These are phyloP conservation scores for Jordanella pulchra DNA, from an alignment of 2,797 vertebrate species.

Conservation along the genomic window DNA sequence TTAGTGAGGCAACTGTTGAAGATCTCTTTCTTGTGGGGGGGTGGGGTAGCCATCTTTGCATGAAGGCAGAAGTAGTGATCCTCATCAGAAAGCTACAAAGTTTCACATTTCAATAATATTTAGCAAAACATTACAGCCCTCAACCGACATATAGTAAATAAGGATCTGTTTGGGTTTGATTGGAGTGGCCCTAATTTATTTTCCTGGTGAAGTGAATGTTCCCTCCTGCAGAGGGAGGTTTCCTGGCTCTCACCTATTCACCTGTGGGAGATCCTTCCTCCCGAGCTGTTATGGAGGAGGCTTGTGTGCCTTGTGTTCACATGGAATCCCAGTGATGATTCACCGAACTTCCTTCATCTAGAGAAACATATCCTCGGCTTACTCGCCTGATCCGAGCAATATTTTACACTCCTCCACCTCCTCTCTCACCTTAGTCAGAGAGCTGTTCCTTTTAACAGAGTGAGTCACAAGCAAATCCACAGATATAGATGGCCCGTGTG, in stretches of 20 bases:
- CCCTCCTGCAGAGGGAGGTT: conserved; percentile 45
- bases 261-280: conserved; percentile 63
- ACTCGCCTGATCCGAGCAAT: conserved; percentile 39
- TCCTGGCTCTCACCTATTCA: conserved; percentile 47
- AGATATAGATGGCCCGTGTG: conserved; percentile 71
- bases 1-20: background rate
- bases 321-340: conserved; percentile 71
- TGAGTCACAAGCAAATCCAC: conserved; percentile 70
- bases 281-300: conserved; percentile 42
- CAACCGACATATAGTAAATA: conserved; percentile 17
- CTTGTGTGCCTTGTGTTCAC: conserved; percentile 34
- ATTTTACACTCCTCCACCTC: conserved; percentile 68
- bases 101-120: conserved; percentile 22
- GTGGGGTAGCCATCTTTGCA: conserved; percentile 16
- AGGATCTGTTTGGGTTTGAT: conserved; percentile 11
- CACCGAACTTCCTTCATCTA: conserved; percentile 50
- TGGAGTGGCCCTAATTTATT: conserved; percentile 13
- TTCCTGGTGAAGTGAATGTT: conserved; percentile 14
- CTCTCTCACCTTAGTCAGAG: conserved; percentile 61
- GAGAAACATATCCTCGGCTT: conserved; percentile 47
- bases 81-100: conserved; percentile 10
- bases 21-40: background rate
- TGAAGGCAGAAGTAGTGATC: background rate
- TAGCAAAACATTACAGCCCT: conserved; percentile 16
- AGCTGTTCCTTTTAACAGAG: conserved; percentile 40